Evolutionary conservation across 2,113 vertebrate genomes (phyloP).

Genomic region (Upupa epops): DNA sequence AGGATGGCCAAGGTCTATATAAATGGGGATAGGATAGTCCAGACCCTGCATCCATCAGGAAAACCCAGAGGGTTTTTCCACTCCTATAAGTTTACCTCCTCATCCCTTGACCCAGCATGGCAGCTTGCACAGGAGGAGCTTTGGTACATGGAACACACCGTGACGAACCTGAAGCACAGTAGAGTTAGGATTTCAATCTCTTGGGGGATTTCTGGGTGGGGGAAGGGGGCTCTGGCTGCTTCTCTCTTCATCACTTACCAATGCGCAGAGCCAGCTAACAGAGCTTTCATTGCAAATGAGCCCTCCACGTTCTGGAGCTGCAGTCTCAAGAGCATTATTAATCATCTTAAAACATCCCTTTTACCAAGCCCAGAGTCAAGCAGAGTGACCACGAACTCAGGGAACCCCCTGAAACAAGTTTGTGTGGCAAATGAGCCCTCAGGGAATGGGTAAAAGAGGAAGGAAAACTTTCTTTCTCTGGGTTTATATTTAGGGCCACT

Average conservation of each 20-base stretch:
- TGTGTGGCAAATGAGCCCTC: not conserved
- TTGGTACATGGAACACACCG: not conserved
- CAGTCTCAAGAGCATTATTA: constrained; percentile 30
- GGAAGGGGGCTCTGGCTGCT: too few species aligned
- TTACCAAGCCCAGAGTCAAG: not conserved
- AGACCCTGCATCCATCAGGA: not conserved
- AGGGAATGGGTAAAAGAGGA: not conserved
- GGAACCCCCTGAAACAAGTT: not conserved
- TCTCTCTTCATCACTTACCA: not conserved
- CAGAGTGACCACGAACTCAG: not conserved
- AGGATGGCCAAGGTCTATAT: not conserved
- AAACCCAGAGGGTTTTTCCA: not conserved
- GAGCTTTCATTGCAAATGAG: constrained; percentile 10
- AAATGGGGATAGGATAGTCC: not conserved
- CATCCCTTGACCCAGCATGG: not conserved
- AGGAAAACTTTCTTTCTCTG: not conserved
- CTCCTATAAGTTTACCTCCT: not conserved
- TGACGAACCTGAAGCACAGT: not conserved
- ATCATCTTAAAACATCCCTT: constrained; percentile 19
- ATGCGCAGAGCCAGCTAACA: not conserved
- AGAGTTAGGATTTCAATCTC: not conserved
- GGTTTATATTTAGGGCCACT: not conserved
- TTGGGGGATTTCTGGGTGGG: too few species aligned
- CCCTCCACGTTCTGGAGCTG: not conserved
- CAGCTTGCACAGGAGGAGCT: not conserved